Evolutionary conservation across 2,113 vertebrate genomes (phyloP), one percentile per base, ranked within the genome.

Genomic region (Centropus bengalensis): DNA sequence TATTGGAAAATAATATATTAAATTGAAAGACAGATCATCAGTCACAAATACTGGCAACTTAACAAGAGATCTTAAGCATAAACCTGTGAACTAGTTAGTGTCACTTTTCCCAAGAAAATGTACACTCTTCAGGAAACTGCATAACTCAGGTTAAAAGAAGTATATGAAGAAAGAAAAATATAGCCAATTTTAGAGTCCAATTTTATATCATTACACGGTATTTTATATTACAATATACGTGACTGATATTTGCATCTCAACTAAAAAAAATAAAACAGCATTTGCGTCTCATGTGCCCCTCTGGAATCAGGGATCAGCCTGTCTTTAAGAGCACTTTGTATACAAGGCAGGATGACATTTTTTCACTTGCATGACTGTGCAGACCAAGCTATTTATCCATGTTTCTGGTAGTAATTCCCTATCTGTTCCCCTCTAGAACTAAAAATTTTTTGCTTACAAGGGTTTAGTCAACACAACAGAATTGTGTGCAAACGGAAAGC

Each of bases 71-170:
- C 82, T 64, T 80, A 91, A 75, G 56, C 38, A 52, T 21, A 28
- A 89, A 33, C 32, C 59, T 56, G 49, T 69, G 82, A 88, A 80
- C 54, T 52, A 18, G 49, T 77, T 55, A 6, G 54, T 36, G 63
- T 36, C 44, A 40, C 86, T 74, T 86, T 88, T 45, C 45, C 55
- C 38, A 38, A 74, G 64, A 74, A 92, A 91, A 86, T 27, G 18
- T 21, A 49, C n/a, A 23, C 26, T 55, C 49, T 28, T 71, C 66
- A 78, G 47, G 26, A 66, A 92, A 67, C 49, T 30, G 44, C 52
- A 67, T 71, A 78, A 78, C 93, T 92, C 83, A 92, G 56, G 66
- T 62, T 55, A 86, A 78, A 78, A 64, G 62, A 81, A 86, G 77
- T 32, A 62, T 1, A n/a, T 5, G 51, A 67, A 58, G 55, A 80